phyloP scores from a whole-genome alignment of 2,888 invertebrate genomes.

The Atethmia centrago region DNA sequence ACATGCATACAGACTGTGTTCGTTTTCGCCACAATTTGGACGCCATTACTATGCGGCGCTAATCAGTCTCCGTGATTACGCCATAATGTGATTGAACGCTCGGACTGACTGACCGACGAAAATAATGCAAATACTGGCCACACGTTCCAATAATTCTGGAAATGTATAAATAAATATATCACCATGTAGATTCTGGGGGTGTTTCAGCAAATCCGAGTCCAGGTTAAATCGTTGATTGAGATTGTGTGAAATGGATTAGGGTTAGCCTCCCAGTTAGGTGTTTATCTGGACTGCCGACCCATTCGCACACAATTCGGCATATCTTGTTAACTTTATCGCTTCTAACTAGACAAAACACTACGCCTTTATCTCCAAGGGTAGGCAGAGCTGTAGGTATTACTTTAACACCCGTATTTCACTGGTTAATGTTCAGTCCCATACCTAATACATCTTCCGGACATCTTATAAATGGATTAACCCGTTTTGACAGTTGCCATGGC shows the following conservation, averaged over 20 bases:
- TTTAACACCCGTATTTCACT: not conserved
- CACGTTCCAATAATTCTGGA: slow-evolving; percentile 53
- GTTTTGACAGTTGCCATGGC: too few relatives aligned
- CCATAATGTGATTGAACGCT: slow-evolving; percentile 78
- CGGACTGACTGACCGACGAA: slow-evolving; percentile 69
- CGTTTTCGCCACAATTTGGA: slow-evolving; percentile 68
- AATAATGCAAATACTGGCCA: slow-evolving; percentile 79
- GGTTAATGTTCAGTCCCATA: not conserved
- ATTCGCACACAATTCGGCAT: not conserved
- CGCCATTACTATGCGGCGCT: slow-evolving; percentile 81
- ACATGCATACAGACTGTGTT: slow-evolving; percentile 30
- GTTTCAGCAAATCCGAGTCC: slow-evolving; percentile 11
- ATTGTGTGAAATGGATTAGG: slow-evolving; percentile 21
- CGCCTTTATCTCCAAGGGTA: not conserved
- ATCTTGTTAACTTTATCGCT: not conserved
- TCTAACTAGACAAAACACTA: not conserved
- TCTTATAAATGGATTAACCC: too few relatives aligned
- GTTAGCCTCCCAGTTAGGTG: not conserved
- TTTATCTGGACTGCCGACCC: not conserved
- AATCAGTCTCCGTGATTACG: slow-evolving; percentile 86
- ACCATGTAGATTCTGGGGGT: slow-evolving; percentile 25
- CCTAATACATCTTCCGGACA: not conserved
- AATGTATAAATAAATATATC: slow-evolving; percentile 49
- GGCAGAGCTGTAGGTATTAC: not conserved
- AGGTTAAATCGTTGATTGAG: slow-evolving; percentile 19